Base-by-base conservation (phyloP, 2,113 vertebrate species). In the Eptatretus burgeri region DNA sequence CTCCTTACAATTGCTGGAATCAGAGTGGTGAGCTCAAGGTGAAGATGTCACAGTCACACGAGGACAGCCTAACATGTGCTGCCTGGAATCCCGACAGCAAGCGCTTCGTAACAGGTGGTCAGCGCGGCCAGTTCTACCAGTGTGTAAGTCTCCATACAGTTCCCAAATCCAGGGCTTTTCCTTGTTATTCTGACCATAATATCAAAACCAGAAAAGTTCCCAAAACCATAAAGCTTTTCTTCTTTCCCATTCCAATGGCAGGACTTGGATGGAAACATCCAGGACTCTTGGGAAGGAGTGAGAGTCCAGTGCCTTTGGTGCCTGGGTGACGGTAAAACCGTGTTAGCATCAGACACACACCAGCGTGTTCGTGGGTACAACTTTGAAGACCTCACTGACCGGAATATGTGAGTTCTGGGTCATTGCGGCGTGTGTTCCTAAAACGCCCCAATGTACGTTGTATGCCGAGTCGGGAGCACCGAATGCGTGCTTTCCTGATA, bases 311-410 rank as follows among this genome's bases (percentile, higher is more conserved):
- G 65, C 10, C 62, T 66, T 11, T 66, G 65, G 60, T 66, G 65
- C 14, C 50, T 66, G 5, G 63, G 63, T 51, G 65, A 66, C 12
- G 65, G 65, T 4, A 64, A 63, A n/a, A 66, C 65, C 1, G 51
- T 66, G 9, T 50, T 66, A 9, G 65, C 65, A 13, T 66, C 65
- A 1, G 65, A 66, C 19, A 66, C 65, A 14, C 65, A 66, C 62
- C 65, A 66, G 65, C 62, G 65, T 49, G 63, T 66, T 27, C 65
- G 65, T 5, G 65, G 65, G 9, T 66, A 66, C 62, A 66, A 66
- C 62, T 66, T 66, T 27, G 65, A 66, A 51, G 65, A 66, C 18
- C 65, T 66, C 10, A 66, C 65, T 2, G 65, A 66, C 50, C 65
- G 65, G 17, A 66, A 66, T 51, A 66, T 66, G 65, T 66, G n/a